Base-by-base conservation (phyloP, 2,888 invertebrate genomes). In the Liodrosophila aerea region DNA sequence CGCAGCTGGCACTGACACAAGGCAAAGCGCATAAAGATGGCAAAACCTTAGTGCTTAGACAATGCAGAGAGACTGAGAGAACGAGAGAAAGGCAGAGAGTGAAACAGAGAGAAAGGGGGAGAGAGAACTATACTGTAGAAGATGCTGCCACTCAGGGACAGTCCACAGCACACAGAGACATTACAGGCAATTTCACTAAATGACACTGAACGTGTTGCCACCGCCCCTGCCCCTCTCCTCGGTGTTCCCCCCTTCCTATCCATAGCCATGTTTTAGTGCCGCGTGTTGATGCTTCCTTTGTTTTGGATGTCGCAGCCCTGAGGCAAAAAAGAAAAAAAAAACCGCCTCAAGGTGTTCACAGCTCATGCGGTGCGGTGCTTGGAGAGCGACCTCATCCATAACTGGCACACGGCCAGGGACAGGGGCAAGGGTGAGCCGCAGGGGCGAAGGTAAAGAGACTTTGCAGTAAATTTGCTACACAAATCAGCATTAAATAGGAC, bases 131-230 rank as follows among this genome's bases (percentile, higher is more conserved):
- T 13, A 18, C 4, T 9, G 50, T 30, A 13, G 12, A 18, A 57
- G 61, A 47, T 64, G 56, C 41, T 50, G 45, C 34, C 50, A 73
- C 63, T 70, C 73, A 70, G 71, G 69, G 74, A 67, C 72, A 65
- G 40, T 22, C 22, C 22, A 2, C 2, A 5, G 15, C 49, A 70
- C 50, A 56, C 33, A 47, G 61, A 47, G 61, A 64, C 72, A 70
- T 76, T 76, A 73, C 76, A 65, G 73, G 64, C 76, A 76, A 71
- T 76, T 76, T 73, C 67, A 76, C 76, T 71, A 73, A 76, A 73
- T 67, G 76, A 59, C 69, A 73, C 64, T 78, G 73, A 77, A 77
- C 53, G 53, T 56, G 44, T 61, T 29, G 53, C 11, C 50, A 22
- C 39, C 33, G 18, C 33, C 5, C 4, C 37, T 51, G 40, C 50